phyloP scores from a whole-genome alignment of 1,140 invertebrate species.

The Sweltsa coloradensis region DNA sequence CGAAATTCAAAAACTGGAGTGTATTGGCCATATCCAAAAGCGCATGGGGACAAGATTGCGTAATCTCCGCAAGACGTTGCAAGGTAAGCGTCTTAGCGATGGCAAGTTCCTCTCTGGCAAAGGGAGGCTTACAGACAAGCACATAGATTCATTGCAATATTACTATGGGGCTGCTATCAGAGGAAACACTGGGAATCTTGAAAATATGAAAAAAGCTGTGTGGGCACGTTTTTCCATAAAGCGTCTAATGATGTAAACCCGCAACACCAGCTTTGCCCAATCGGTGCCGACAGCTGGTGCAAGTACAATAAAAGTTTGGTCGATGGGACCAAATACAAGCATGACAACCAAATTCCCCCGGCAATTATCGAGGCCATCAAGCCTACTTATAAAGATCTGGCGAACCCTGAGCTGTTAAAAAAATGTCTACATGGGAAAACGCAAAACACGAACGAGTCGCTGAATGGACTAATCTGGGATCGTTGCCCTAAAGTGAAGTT shows the following conservation, averaged over 20 bases:
- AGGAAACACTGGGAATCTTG: slow-evolving; percentile 12
- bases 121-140: slow-evolving; percentile 11
- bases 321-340: slow-evolving; percentile 9
- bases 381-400: slow-evolving; percentile 11
- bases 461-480: slow-evolving; percentile 15
- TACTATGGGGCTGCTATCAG: slow-evolving; percentile 16
- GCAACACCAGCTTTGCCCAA: slow-evolving; percentile 19
- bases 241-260: slow-evolving; percentile 15
- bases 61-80: background rate
- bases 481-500: slow-evolving; percentile 15
- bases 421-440: slow-evolving; percentile 15
- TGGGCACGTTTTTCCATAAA: slow-evolving; percentile 16
- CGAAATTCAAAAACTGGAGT: slow-evolving; percentile 15
- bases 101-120: slow-evolving; percentile 8
- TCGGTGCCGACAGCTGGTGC: slow-evolving; percentile 22
- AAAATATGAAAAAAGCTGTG: slow-evolving; percentile 13
- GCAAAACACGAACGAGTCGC: slow-evolving; percentile 15
- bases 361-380: slow-evolving; percentile 13
- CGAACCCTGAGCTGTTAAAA: slow-evolving; percentile 12
- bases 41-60: slow-evolving; percentile 11
- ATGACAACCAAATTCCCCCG: slow-evolving; percentile 6
- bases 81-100: slow-evolving; percentile 5
- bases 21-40: slow-evolving; percentile 16
- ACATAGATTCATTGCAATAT: slow-evolving; percentile 14
- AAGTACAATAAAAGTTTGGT: slow-evolving; percentile 20